Evolutionary conservation across 2,888 invertebrate genomes (phyloP), one percentile per base, ranked within the genome.

Genomic region (Pteria penguin): DNA sequence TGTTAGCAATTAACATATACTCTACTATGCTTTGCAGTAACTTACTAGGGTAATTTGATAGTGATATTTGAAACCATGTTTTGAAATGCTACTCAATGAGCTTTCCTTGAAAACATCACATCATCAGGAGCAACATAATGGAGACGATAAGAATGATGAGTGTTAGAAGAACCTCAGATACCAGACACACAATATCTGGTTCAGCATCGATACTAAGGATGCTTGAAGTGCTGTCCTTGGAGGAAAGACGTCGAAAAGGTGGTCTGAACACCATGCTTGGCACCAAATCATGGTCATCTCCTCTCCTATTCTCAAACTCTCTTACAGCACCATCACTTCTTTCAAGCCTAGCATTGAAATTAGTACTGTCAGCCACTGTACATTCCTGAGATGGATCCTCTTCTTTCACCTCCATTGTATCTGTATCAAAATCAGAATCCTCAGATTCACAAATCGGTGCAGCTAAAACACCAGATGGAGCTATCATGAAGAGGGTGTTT

Each of bases 371-470:
- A 8, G 45, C 18, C 45, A 45, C 45, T n/a, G n/a, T n/a, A n/a
- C n/a, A n/a, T n/a, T n/a, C n/a, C n/a, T n/a, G n/a, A n/a, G n/a
- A n/a, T n/a, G n/a, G n/a, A n/a, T n/a, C 61, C 24, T 65, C 65
- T 26, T 45, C 24, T 26, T 36, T 36, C 65, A 11, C 27, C 0
- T 4, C 2, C 22, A 45, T 8, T 24, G 33, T 63, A 1, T 31
- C 36, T 36, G 18, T 45, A 18, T 36, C 65, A 24, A 65, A 22
- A 22, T 65, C 65, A 36, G 65, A 65, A 45, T 14, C 36, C 36
- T 65, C 45, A 26, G 65, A 65, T 3, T 65, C 65, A 4, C 45
- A 65, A 24, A 65, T 32, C 27, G 45, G 65, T 36, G 65, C 31
- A 11, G 31, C 31, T 36, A 36, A 24, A 2, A 22, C 45, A 45